Conservation (phyloP, 2,888 invertebrate species). For the Phymatocera aterrima region DNA sequence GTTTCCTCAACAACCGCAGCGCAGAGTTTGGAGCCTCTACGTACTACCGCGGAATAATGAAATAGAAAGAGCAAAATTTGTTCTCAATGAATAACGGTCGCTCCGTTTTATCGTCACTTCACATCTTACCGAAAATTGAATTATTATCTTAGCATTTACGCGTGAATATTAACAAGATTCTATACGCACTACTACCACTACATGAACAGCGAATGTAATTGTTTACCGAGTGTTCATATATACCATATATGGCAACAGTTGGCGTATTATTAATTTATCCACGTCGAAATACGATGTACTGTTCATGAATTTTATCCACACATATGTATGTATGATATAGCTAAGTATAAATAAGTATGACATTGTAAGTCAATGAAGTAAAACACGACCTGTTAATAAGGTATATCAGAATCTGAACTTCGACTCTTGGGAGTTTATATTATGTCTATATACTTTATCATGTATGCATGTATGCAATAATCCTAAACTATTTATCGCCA, state of each 20-base stretch:
- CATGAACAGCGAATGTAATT: not conserved
- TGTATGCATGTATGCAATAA: no score
- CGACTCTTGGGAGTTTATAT: no score
- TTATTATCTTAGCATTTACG: slow-evolving; percentile 6
- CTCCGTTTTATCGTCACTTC: not conserved
- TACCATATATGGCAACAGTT: not conserved
- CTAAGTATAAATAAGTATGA: not conserved
- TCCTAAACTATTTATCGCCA: no score
- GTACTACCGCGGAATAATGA: no score
- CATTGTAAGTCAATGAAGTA: not conserved
- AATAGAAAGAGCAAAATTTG: not conserved
- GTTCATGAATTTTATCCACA: not conserved
- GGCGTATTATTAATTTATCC: not conserved
- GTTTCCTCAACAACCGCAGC: not conserved
- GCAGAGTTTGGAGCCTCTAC: no score
- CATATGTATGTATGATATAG: not conserved
- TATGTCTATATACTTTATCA: no score
- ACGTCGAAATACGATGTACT: not conserved
- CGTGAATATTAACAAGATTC: not conserved
- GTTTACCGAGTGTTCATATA: not conserved
- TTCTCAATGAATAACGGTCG: not conserved
- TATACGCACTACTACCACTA: no score
- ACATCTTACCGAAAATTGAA: slow-evolving; percentile 15
- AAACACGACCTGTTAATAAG: not conserved
- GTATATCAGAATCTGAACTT: not conserved